Evolutionary conservation across 2,113 vertebrate species (phyloP), one percentile per base, ranked within the genome.

Genomic region (Psettodes erumei): DNA sequence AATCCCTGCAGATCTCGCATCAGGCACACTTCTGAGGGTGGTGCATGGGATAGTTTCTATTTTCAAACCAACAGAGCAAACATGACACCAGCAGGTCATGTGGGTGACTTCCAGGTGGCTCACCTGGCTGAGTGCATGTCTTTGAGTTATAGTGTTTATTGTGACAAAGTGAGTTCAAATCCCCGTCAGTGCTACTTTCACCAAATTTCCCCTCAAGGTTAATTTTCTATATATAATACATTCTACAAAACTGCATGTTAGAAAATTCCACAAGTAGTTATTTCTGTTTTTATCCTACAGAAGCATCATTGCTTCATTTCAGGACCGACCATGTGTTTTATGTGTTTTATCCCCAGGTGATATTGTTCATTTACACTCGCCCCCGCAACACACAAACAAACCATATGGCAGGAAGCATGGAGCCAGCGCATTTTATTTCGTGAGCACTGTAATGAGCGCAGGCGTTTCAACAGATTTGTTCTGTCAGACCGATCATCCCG

Each of bases 1-100:
- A 67, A 37, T 63, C 47, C 33, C 56, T 71, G 54, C 74, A 79
- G 76, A 43, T 19, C 82, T 79, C 72, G 70, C 66, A 71, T 69
- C 59, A 32, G 63, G 32, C 59, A 8, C 28, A 63, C 25, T 30
- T 75, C 56, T 59, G 61, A 33, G 32, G 51, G 15, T 25, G 68
- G 61, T 55, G 53, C 23, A 59, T 53, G 15, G 54, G 25, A 65
- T 67, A 30, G 18, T 10, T 51, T 79, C 75, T 84, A 64, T 88
- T 82, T 81, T 45, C 56, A 65, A n/a, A 30, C 55, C 6, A 9
- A 15, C 37, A 30, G 33, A 66, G 12, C 42, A 53, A 75, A 71
- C 19, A 77, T 2, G 1, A 13, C 3, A 40, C 48, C 63, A 43
- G 43, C n/a, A n/a, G n/a, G n/a, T n/a, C n/a, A n/a, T n/a, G n/a